These are phyloP conservation scores for Cirrhinus mrigala DNA, from an alignment of 2,797 vertebrate species.

Conservation along the genomic window DNA sequence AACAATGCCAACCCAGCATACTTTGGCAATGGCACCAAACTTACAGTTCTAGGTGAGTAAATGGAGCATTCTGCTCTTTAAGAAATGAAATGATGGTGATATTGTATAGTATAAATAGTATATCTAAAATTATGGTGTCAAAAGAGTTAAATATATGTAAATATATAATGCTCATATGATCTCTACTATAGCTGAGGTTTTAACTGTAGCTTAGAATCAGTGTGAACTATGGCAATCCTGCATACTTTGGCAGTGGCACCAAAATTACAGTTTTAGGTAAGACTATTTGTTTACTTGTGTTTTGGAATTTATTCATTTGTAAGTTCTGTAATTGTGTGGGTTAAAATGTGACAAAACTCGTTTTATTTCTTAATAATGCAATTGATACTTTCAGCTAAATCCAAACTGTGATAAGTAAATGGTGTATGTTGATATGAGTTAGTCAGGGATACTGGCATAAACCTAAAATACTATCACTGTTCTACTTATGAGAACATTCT, in stretches of 20 bases:
- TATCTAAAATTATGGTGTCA: not conserved
- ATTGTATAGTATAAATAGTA: not conserved
- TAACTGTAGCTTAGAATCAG: slow-evolving; percentile 51
- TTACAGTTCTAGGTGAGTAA: slow-evolving; percentile 73
- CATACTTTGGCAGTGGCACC: slow-evolving; percentile 76
- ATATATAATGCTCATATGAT: too few species aligned
- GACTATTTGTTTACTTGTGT: slow-evolving; percentile 9
- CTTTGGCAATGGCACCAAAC: slow-evolving; percentile 71
- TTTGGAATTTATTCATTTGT: not conserved
- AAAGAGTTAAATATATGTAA: not conserved
- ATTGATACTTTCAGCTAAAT: slow-evolving; percentile 5
- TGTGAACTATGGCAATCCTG: slow-evolving; percentile 63
- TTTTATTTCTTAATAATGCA: slow-evolving; percentile 1
- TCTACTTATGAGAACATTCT: slow-evolving; percentile 11
- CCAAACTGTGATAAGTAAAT: not conserved
- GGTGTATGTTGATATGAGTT: not conserved
- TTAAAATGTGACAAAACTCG: not conserved
- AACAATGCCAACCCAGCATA: slow-evolving; percentile 52
- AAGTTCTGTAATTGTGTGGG: not conserved
- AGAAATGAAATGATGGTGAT: not conserved
- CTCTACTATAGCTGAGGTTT: slow-evolving; percentile 55
- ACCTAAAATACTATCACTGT: not conserved
- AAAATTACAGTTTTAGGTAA: slow-evolving; percentile 70
- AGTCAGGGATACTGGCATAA: not conserved
- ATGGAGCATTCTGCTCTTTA: not conserved